These are phyloP conservation scores for Lacerta bilineata DNA, from an alignment of 2,797 vertebrate genomes.

Conservation along the genomic window DNA sequence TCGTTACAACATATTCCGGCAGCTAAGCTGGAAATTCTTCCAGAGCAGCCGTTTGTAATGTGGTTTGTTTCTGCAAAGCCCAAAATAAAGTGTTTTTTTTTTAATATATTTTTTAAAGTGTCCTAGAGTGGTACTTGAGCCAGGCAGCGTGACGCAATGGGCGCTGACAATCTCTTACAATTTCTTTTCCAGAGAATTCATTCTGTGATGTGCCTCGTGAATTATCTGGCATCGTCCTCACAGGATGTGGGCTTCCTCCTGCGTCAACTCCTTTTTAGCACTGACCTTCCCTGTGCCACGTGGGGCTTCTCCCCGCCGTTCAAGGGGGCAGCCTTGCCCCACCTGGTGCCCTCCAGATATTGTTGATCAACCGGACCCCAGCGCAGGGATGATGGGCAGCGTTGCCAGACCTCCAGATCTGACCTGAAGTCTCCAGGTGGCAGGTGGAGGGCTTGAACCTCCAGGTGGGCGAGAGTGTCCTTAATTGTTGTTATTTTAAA, in stretches of 20 bases:
- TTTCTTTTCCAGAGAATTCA: conserved; percentile 71
- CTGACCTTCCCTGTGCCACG: background rate
- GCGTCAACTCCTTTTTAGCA: conserved; percentile 25
- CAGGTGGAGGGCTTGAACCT: no score
- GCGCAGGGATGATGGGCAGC: no score
- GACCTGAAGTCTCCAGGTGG: no score
- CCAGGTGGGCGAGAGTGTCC: no score
- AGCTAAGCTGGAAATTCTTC: conserved; percentile 28
- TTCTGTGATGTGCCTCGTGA: conserved; percentile 32
- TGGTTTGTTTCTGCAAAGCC: conserved; percentile 18
- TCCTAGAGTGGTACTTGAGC: background rate
- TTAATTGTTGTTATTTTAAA: no score
- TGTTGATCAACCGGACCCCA: no score
- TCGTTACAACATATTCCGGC: conserved; percentile 7
- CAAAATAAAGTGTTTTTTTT: background rate
- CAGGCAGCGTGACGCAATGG: conserved; percentile 31
- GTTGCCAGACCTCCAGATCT: no score
- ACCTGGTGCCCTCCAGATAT: no score
- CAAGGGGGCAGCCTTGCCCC: background rate
- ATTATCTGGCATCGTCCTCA: conserved; percentile 23
- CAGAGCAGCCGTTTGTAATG: conserved; percentile 41
- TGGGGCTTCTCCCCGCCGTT: no score
- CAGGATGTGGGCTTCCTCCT: conserved; percentile 16
- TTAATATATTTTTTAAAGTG: background rate
- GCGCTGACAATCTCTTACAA: conserved; percentile 42